Percentiles rank a stretch among this genome's conserved stretches.
phyloP scores from a whole-genome alignment of 2,888 invertebrate species.

The Odontomyia ornata region DNA sequence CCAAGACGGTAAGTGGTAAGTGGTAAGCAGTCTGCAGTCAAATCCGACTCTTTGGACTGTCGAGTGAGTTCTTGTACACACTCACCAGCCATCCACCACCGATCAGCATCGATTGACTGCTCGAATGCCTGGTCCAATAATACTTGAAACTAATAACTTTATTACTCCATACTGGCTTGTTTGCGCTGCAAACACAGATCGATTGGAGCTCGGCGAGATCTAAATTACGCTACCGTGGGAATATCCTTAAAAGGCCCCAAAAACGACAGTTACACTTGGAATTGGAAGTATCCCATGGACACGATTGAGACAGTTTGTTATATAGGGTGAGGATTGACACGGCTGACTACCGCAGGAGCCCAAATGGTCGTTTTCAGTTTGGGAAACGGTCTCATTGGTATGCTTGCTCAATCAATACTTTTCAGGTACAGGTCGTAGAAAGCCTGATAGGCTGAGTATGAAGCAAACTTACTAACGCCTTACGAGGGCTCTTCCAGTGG shows the following conservation, averaged over 20 bases:
- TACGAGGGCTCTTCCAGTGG: too few species aligned
- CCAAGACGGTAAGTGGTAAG: background rate
- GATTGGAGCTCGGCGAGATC: constrained; percentile 9
- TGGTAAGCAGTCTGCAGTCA: background rate
- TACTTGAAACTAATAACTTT: constrained; percentile 43
- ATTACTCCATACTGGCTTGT: constrained; percentile 28
- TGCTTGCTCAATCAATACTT: too few species aligned
- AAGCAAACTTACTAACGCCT: too few species aligned
- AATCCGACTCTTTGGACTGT: background rate
- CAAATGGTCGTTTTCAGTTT: too few species aligned
- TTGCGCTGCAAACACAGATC: constrained; percentile 1
- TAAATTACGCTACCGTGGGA: constrained; percentile 46
- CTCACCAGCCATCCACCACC: constrained; percentile 2
- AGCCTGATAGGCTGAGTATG: too few species aligned
- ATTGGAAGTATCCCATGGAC: constrained; percentile 15
- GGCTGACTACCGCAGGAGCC: too few species aligned
- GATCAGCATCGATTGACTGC: background rate
- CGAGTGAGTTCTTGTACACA: constrained; percentile 9
- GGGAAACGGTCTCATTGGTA: too few species aligned
- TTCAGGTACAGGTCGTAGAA: too few species aligned
- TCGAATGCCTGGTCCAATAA: constrained; percentile 8
- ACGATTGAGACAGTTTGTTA: background rate
- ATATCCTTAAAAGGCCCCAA: constrained; percentile 45
- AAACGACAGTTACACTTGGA: constrained; percentile 21
- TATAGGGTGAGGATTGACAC: background rate